Base-by-base conservation (phyloP, 2,797 vertebrate species). In the Nannoperca australis region DNA sequence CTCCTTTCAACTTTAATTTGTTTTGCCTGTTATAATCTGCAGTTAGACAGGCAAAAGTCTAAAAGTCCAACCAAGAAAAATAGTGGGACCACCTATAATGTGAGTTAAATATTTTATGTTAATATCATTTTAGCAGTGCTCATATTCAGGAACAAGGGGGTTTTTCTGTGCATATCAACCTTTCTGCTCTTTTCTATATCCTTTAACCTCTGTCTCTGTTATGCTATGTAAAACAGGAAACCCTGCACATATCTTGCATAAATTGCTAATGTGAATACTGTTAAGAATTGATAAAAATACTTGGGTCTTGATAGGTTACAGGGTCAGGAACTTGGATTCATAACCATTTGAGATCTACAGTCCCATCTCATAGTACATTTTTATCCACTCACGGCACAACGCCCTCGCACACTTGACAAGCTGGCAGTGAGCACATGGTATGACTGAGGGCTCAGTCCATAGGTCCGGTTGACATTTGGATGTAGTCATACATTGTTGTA, bases 181-280 rank as follows among this genome's bases (percentile, higher is more conserved):
- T 71, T 36, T 9, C 3, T 65, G 15, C 40, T 42, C 50, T 69
- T 55, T 50, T 47, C 22, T 67, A 59, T 32, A 20, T 40, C 24
- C 17, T 60, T 68, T 68, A 71, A 54, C 62, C 58, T 72, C 1
- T 18, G 0, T 62, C n/a, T 54, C 36, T 42, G 10, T 5, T 45
- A 32, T 60, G 32, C 32, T 27, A 42, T 81, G 9, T 36, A 38
- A 76, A 77, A 30, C 51, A 45, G 56, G 14, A 50, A 9, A 61
- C 49, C 6, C 24, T 20, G 30, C 3, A 42, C 22, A 53, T 47
- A 44, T 54, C 40, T 53, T 7, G 1, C 7, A 67, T 56, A 14
- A 36, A 63, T 30, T 36, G 18, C 30, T 17, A 9, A 15, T 63
- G 34, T 65, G 2, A 32, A 54, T 36, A 66, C 53, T 11, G n/a